Percentiles rank a stretch among this genome's conserved stretches.
These are phyloP conservation scores for Syngnathus typhle DNA, from an alignment of 2,113 vertebrate genomes.

Conservation along the genomic window DNA sequence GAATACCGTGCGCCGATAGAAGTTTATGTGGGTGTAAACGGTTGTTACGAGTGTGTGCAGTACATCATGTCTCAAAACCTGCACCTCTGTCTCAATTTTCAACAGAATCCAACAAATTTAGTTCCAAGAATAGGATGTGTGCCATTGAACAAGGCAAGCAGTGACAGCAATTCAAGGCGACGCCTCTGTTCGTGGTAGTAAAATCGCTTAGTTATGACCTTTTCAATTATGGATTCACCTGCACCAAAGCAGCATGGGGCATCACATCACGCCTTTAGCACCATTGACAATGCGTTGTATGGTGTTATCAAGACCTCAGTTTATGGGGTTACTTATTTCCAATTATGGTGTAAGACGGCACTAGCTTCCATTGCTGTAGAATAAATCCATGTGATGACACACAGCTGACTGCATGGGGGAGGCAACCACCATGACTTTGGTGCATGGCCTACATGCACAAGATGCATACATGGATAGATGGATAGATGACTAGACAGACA, in stretches of 20 bases:
- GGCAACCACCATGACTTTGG: conserved; percentile 19
- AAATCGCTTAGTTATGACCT: conserved; percentile 20
- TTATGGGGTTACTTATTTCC: conserved; percentile 7
- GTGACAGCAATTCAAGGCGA: conserved; percentile 1
- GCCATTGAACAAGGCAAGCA: conserved; percentile 5
- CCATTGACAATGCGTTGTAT: neutral
- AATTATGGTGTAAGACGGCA: neutral
- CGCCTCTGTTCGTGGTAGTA: neutral
- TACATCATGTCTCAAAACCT: neutral
- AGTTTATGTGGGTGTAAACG: neutral
- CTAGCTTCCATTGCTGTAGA: neutral
- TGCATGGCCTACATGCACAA: conserved; percentile 34
- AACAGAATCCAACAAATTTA: neutral
- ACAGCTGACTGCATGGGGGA: conserved; percentile 2
- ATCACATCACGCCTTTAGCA: neutral
- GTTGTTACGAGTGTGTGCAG: neutral
- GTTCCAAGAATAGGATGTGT: neutral
- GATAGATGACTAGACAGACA: conserved; percentile 18
- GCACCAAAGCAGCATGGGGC: conserved; percentile 16
- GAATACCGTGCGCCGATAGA: neutral
- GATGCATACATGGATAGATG: neutral
- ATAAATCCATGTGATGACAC: neutral
- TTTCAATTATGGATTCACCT: conserved; percentile 33
- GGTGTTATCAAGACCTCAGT: conserved; percentile 9
- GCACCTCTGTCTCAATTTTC: neutral